Evolutionary conservation across 1,140 invertebrate species (phyloP).

Genomic region (Aphaenogaster rudis): DNA sequence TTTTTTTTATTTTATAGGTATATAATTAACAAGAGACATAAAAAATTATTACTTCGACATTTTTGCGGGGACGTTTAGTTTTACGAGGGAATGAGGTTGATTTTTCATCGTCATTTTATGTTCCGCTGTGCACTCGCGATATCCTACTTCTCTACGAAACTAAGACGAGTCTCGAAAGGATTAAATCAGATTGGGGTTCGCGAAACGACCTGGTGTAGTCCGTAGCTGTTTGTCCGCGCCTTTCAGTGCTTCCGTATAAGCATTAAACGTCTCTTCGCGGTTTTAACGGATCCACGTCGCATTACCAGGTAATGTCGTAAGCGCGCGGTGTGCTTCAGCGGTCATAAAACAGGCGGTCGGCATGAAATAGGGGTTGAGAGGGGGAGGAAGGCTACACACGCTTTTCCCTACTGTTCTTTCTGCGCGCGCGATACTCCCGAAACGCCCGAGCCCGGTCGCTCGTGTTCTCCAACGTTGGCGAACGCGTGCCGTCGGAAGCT

Average conservation of each 20-base stretch:
- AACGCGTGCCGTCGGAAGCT: conserved; percentile 82
- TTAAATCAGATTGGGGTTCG: conserved; percentile 25
- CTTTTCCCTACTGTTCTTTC: conserved; percentile 50
- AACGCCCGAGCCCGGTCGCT: conserved; percentile 15
- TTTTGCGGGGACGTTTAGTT: neutral
- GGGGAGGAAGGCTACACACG: conserved; percentile 1
- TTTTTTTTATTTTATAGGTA: neutral
- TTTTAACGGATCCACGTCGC: neutral
- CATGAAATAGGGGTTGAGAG: conserved; percentile 26
- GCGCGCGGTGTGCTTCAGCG: conserved; percentile 73
- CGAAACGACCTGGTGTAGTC: neutral
- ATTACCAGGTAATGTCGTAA: conserved; percentile 51
- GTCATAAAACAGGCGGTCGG: conserved; percentile 79
- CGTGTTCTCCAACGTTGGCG: conserved; percentile 73
- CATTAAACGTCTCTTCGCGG: conserved; percentile 41
- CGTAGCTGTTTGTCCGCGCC: conserved; percentile 38
- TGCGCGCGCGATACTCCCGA: conserved; percentile 11
- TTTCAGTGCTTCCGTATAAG: conserved; percentile 36
- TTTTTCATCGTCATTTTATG: conserved; percentile 7
- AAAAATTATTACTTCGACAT: neutral
- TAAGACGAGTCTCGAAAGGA: conserved; percentile 18
- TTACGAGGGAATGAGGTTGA: neutral
- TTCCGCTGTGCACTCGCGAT: neutral
- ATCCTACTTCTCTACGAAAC: neutral
- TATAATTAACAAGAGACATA: conserved; percentile 8